phyloP scores from a whole-genome alignment of 2,113 vertebrate genomes.

The Willisornis vidua region DNA sequence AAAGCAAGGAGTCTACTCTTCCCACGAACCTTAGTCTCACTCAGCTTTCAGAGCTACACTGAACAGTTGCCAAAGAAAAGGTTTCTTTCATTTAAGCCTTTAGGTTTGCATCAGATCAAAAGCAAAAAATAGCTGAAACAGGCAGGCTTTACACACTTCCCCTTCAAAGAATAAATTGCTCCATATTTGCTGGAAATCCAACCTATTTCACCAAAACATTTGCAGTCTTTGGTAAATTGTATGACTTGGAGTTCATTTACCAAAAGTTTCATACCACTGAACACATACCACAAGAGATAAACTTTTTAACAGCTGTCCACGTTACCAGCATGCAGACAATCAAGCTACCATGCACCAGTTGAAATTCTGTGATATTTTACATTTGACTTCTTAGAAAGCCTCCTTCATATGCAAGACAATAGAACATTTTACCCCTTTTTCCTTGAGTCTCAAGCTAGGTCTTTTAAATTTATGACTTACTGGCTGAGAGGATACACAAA shows the following conservation, averaged over 20 bases:
- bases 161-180: background rate
- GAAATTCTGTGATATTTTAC: background rate
- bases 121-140: background rate
- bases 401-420: background rate
- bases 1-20: background rate
- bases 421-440: background rate
- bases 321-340: background rate
- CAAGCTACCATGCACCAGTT: background rate
- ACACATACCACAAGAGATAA: background rate
- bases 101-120: background rate
- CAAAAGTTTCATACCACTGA: background rate
- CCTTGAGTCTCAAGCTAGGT: background rate
- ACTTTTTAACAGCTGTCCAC: background rate
- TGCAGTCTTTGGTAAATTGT: background rate
- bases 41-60: background rate
- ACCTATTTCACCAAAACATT: background rate
- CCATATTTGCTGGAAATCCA: background rate
- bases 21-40: background rate
- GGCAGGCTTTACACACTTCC: background rate
- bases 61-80: background rate
- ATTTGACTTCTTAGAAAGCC: background rate
- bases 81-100: background rate
- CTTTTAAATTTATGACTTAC: background rate
- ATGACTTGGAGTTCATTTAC: background rate
- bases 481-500: background rate